Evolutionary conservation across 2,888 invertebrate species (phyloP).

Genomic region (Isoperla grammatica): DNA sequence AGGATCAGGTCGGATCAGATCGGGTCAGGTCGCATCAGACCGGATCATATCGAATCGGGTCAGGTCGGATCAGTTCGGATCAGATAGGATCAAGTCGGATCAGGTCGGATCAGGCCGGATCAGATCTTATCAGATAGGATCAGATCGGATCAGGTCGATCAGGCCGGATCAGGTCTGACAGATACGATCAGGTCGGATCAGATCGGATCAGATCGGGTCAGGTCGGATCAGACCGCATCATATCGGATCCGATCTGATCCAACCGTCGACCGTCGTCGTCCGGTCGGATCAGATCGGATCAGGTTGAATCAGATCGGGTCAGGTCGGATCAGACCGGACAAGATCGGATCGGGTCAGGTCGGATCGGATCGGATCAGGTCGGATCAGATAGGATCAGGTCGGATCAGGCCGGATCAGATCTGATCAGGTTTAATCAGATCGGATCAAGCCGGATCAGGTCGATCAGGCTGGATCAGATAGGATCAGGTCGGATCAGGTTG

Average conservation of each 20-base stretch:
- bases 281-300: background rate
- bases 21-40: too few species aligned
- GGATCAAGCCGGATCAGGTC: too few species aligned
- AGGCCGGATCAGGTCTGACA: background rate
- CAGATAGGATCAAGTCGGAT: background rate
- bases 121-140: conserved; percentile 3
- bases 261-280: background rate
- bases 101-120: conserved; percentile 12
- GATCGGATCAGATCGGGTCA: background rate
- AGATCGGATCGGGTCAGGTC: too few species aligned
- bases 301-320: background rate
- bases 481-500: too few species aligned
- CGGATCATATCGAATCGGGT: background rate
- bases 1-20: background rate
- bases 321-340: background rate
- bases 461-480: too few species aligned
- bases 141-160: background rate
- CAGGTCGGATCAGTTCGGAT: conserved; percentile 9
- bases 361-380: too few species aligned
- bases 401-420: too few species aligned
- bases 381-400: too few species aligned
- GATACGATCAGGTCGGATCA: background rate
- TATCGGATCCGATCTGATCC: background rate
- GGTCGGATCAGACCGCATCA: background rate
- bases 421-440: too few species aligned